Conservation (phyloP, 2,888 invertebrate species). For the Mactromeris polynyma region DNA sequence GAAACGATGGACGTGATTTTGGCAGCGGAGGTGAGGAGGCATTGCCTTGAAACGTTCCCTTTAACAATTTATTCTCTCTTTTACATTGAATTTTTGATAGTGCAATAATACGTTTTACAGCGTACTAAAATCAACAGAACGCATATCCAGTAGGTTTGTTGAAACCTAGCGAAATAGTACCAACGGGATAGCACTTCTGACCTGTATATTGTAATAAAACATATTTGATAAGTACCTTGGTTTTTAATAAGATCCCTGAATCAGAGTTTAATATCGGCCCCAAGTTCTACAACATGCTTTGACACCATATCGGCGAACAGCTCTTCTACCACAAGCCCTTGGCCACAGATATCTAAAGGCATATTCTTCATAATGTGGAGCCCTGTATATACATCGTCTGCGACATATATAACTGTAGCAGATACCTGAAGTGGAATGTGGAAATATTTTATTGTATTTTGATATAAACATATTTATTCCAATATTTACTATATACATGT, state of each 20-base stretch:
- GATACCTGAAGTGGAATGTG: constrained; percentile 53
- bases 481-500: too few species aligned
- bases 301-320: constrained; percentile 40
- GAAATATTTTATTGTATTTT: too few species aligned
- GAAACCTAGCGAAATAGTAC: background rate
- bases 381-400: constrained; percentile 55
- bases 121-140: background rate
- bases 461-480: too few species aligned
- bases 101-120: too few species aligned
- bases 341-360: constrained; percentile 66
- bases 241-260: background rate
- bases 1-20: too few species aligned
- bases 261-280: constrained; percentile 53
- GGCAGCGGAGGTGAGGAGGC: too few species aligned
- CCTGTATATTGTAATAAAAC: background rate
- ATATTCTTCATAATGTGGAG: constrained; percentile 62
- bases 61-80: too few species aligned
- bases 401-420: constrained; percentile 63
- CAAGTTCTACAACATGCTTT: constrained; percentile 63
- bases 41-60: too few species aligned
- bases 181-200: background rate
- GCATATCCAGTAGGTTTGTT: background rate
- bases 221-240: background rate
- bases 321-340: constrained; percentile 48
- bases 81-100: background rate